phyloP scores from a whole-genome alignment of 1,140 invertebrate genomes.

The Gonioctena quinquepunctata region DNA sequence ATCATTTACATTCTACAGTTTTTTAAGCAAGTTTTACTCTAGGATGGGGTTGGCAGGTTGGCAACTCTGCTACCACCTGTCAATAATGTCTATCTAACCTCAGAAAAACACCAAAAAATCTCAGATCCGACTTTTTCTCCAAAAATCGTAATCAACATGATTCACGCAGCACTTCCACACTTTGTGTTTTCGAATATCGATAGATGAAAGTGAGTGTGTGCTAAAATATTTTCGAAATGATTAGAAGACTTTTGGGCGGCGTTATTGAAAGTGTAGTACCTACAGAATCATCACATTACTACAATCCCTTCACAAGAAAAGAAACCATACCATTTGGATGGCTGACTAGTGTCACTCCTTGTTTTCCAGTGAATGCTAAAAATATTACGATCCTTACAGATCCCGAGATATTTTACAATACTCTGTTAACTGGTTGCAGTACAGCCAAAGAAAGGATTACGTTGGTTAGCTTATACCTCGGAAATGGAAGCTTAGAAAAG shows the following conservation, averaged over 20 bases:
- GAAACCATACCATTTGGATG: constrained; percentile 59
- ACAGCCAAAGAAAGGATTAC: constrained; percentile 79
- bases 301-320: constrained; percentile 42
- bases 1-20: no score
- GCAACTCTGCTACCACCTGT: no score
- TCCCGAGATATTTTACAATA: constrained; percentile 77
- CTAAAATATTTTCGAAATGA: constrained; percentile 35
- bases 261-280: constrained; percentile 34
- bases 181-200: no score
- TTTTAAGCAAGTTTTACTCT: no score
- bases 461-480: constrained; percentile 91
- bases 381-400: constrained; percentile 75
- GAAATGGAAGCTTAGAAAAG: constrained; percentile 83
- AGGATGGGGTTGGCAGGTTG: no score
- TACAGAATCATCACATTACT: constrained; percentile 17
- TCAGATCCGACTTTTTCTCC: no score
- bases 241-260: constrained; percentile 45
- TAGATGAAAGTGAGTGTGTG: no score
- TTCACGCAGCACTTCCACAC: no score
- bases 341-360: constrained; percentile 70
- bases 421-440: constrained; percentile 70
- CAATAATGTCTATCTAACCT: no score
- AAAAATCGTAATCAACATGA: no score
- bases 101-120: no score
- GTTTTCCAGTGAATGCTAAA: constrained; percentile 71